Conservation (phyloP, 1,140 invertebrate genomes). For the Pachyrhynchus sulphureomaculatus region DNA sequence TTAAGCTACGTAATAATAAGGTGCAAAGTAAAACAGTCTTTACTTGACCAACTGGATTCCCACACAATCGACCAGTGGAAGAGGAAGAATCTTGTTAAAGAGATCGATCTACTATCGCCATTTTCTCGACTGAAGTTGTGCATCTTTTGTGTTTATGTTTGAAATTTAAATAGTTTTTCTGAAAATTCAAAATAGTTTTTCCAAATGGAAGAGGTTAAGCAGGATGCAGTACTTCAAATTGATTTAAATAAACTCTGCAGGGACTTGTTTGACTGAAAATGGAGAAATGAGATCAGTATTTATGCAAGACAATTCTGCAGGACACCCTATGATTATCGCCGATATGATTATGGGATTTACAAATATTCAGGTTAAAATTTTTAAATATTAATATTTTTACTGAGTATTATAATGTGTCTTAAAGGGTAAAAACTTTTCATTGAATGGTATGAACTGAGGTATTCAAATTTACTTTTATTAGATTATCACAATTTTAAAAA, state of each 20-base stretch:
- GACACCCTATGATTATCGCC: slow-evolving; percentile 46
- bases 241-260: slow-evolving; percentile 52
- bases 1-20: slow-evolving; percentile 9
- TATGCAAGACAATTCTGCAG: slow-evolving; percentile 45
- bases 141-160: slow-evolving; percentile 44
- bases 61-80: slow-evolving; percentile 51
- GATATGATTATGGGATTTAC: slow-evolving; percentile 51
- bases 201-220: slow-evolving; percentile 44
- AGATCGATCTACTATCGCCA: slow-evolving; percentile 46
- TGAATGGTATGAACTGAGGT: slow-evolving; percentile 25
- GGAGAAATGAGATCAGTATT: slow-evolving; percentile 51
- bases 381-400: too few relatives aligned
- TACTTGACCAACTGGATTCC: slow-evolving; percentile 22
- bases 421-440: too few relatives aligned
- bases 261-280: slow-evolving; percentile 51
- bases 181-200: not conserved
- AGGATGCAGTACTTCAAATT: slow-evolving; percentile 37
- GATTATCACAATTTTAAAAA: not conserved
- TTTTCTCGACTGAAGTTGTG: slow-evolving; percentile 45
- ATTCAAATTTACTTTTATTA: not conserved
- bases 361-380: slow-evolving; percentile 39
- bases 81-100: too few relatives aligned
- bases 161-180: slow-evolving; percentile 38
- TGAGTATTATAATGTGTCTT: too few relatives aligned
- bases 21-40: slow-evolving; percentile 1